A percentile compares a stretch with the other conserved stretches of the same genome.
phyloP scores from a whole-genome alignment of 2,113 vertebrate species.

The Planiliza haematocheilus region DNA sequence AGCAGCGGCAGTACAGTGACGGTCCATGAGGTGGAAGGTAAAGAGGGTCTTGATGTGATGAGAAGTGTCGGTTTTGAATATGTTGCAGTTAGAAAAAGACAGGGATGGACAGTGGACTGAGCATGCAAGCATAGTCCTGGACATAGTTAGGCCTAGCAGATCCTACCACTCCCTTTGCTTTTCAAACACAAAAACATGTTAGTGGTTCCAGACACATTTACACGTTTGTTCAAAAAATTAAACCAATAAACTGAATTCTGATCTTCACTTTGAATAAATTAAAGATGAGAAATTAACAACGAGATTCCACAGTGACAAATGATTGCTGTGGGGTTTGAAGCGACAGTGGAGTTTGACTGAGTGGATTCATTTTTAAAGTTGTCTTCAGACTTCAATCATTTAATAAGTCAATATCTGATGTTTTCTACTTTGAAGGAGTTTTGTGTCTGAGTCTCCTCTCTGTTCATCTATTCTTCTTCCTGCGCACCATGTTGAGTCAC shows the following conservation, averaged over 20 bases:
- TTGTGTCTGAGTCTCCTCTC: background rate
- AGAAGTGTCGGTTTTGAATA: background rate
- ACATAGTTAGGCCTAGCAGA: background rate
- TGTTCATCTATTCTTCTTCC: background rate
- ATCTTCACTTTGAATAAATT: background rate
- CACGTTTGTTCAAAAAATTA: background rate
- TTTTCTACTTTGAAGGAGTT: background rate
- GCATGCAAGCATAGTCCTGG: background rate
- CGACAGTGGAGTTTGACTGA: background rate
- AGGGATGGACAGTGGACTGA: no score
- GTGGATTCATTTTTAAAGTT: background rate
- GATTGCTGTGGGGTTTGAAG: background rate
- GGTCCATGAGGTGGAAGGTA: slow-evolving; percentile 22
- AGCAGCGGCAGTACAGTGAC: slow-evolving; percentile 2
- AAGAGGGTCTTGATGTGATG: background rate
- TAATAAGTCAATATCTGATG: background rate
- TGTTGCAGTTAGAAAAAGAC: no score
- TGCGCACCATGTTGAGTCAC: background rate
- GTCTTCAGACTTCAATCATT: background rate
- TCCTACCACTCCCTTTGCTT: no score
- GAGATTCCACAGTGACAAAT: background rate
- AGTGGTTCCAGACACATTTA: background rate
- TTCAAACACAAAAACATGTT: background rate
- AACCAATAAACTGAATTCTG: background rate
- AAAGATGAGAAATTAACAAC: background rate